Evolutionary conservation across 1,140 invertebrate species (phyloP), one percentile per base, ranked within the genome.

Genomic region (Pissodes strobi): DNA sequence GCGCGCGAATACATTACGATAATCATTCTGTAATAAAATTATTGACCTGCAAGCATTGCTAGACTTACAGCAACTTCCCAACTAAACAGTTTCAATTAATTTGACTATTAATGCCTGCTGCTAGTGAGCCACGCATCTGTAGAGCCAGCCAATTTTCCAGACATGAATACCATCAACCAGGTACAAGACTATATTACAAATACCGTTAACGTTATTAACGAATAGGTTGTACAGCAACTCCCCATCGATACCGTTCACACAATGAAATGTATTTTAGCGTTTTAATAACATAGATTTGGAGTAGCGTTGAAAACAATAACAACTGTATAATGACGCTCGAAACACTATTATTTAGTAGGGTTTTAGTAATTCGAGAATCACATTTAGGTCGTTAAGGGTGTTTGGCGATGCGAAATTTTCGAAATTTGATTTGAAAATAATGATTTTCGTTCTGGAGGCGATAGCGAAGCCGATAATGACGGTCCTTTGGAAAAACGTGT

Each of bases 401-500:
- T 49, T 49, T 51, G 58, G 18, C 46, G 25, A 27, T 39, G 58
- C 41, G 58, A 61, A 45, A 48, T 17, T 61, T 61, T 48, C 37
- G 34, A 63, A 63, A 48, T 63, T 55, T 63, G 60, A 63, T 63
- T 43, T 17, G 60, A 63, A 63, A 63, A 63, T 63, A 63, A 63
- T 63, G 52, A 53, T 48, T 17, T 19, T 4, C 39, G 3, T 45
- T 45, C 9, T 19, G 15, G 41, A n/a, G 41, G 41, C 19, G 41
- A 21, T 19, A 45, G 19, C 15, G 41, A 45, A 18, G 41, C n/a
- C 19, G 41, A 45, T 45, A 45, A 45, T 45, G 6, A 45, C 19
- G 9, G 41, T n/a, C n/a, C n/a, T n/a, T n/a, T n/a, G n/a, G n/a
- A n/a, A n/a, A n/a, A n/a, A n/a, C n/a, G n/a, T n/a, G n/a, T n/a